Conservation (phyloP, 2,888 invertebrate species). For the Amphipyra tragopoginis region DNA sequence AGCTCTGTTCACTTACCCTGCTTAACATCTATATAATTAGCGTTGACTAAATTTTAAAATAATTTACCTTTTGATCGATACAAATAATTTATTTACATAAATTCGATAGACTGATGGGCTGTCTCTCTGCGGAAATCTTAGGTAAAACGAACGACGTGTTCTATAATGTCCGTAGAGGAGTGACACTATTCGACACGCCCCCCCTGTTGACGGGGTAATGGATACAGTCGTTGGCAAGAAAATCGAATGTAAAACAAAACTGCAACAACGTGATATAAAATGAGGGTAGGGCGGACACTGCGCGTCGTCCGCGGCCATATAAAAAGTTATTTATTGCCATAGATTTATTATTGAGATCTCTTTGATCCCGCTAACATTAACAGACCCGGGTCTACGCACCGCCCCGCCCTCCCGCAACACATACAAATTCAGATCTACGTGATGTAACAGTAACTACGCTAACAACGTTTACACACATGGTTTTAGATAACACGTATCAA, state of each 20-base stretch:
- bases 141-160: constrained; percentile 1
- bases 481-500: constrained; percentile 29
- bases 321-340: constrained; percentile 59
- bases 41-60: constrained; percentile 31
- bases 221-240: constrained; percentile 26
- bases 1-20: constrained; percentile 47
- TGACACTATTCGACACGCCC: constrained; percentile 13
- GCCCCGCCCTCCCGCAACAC: constrained; percentile 29
- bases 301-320: constrained; percentile 33
- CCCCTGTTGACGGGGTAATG: neutral
- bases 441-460: constrained; percentile 54
- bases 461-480: constrained; percentile 44
- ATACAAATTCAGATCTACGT: constrained; percentile 78
- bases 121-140: constrained; percentile 37
- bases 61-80: constrained; percentile 50
- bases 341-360: constrained; percentile 52
- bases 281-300: constrained; percentile 28
- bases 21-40: constrained; percentile 38
- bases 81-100: constrained; percentile 33
- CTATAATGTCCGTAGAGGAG: neutral
- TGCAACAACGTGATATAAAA: constrained; percentile 22
- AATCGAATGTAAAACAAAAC: constrained; percentile 20
- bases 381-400: constrained; percentile 31
- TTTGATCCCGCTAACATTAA: constrained; percentile 43
- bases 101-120: constrained; percentile 23